These are phyloP conservation scores for Formica aserva DNA, from an alignment of 2,888 invertebrate species.

Conservation along the genomic window DNA sequence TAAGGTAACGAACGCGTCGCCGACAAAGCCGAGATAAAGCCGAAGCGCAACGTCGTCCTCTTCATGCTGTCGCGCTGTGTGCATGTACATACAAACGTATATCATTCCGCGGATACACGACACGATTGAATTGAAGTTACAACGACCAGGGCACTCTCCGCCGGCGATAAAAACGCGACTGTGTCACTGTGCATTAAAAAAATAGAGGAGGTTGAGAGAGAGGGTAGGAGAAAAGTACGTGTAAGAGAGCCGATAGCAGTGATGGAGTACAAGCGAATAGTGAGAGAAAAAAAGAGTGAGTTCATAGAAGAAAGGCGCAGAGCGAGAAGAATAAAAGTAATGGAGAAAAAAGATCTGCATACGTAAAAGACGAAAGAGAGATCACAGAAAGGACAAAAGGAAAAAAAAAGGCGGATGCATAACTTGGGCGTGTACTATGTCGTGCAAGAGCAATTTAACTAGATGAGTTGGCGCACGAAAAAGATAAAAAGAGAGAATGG, in stretches of 20 bases:
- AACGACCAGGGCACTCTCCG: slow-evolving; percentile 28
- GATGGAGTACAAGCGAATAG: slow-evolving; percentile 10
- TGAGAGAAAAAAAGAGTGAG: slow-evolving; percentile 3
- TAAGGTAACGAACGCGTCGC: slow-evolving; percentile 70
- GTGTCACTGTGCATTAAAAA: slow-evolving; percentile 55
- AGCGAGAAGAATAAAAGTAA: neutral
- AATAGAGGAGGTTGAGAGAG: neutral
- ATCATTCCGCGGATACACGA: slow-evolving; percentile 63
- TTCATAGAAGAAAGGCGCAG: neutral
- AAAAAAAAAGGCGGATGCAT: neutral
- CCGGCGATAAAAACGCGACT: slow-evolving; percentile 69
- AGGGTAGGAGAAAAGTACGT: neutral
- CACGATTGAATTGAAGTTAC: slow-evolving; percentile 72
- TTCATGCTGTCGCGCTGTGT: slow-evolving; percentile 56
- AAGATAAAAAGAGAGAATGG: slow-evolving; percentile 3
- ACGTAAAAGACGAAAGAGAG: neutral
- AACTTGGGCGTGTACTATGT: neutral
- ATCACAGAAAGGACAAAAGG: neutral
- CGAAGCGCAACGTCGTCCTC: slow-evolving; percentile 48
- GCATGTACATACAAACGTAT: slow-evolving; percentile 60
- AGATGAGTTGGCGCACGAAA: slow-evolving; percentile 1
- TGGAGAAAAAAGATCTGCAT: neutral
- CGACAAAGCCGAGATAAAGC: slow-evolving; percentile 70
- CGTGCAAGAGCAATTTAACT: slow-evolving; percentile 27
- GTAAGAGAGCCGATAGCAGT: slow-evolving; percentile 6